These are phyloP conservation scores for Australoheros facetus DNA, from an alignment of 2,797 vertebrate species.

Conservation along the genomic window DNA sequence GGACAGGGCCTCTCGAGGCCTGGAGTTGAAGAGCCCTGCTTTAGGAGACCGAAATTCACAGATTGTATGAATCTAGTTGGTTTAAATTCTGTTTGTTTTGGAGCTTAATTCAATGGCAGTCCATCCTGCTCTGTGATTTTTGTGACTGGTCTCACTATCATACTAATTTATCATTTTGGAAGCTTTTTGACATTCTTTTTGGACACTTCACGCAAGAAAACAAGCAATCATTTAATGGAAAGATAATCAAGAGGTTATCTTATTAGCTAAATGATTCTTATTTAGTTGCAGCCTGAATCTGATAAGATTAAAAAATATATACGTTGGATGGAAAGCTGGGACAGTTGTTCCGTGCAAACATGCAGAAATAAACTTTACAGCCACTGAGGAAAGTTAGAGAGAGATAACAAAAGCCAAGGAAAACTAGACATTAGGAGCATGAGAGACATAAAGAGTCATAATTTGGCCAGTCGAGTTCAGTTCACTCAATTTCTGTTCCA, in stretches of 20 bases:
- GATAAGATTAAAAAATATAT: background rate
- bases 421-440: background rate
- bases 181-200: background rate
- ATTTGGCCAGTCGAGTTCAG: constrained; percentile 6
- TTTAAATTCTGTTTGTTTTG: background rate
- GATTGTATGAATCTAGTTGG: background rate
- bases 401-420: background rate
- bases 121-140: no score
- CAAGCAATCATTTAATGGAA: background rate
- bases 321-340: background rate
- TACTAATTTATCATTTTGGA: no score
- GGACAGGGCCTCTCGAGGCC: no score
- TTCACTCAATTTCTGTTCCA: constrained; percentile 36
- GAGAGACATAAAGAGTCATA: background rate
- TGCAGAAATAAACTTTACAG: background rate
- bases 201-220: background rate
- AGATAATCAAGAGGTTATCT: background rate
- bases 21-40: no score
- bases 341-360: background rate
- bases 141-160: no score
- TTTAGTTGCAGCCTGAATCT: background rate
- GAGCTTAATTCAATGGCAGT: background rate
- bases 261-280: background rate
- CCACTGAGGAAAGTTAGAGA: background rate
- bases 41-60: background rate